Evolutionary conservation across 2,888 invertebrate species (phyloP).

Genomic region (Eudasyphora cyanicolor): DNA sequence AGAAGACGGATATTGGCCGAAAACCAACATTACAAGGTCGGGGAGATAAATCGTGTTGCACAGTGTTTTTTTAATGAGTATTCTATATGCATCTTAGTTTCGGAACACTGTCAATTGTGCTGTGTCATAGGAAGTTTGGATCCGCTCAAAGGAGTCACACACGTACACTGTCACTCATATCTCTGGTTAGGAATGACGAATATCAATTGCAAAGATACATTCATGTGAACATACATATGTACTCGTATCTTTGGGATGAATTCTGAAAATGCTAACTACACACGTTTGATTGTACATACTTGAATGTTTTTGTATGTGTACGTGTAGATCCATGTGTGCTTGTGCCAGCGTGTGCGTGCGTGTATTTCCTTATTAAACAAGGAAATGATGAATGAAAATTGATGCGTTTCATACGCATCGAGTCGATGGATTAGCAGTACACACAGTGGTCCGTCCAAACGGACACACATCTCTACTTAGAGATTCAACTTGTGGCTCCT

Average conservation of each 20-base stretch:
- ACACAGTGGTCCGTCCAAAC: background rate
- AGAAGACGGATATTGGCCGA: no score
- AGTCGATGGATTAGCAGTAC: background rate
- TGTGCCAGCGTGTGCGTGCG: background rate
- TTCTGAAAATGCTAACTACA: no score
- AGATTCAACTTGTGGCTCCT: background rate
- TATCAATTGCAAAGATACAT: background rate
- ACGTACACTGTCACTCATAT: background rate
- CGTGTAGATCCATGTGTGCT: background rate
- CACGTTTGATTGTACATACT: background rate
- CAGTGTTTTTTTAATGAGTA: no score
- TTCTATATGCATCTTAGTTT: no score
- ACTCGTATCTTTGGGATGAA: background rate
- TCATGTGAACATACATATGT: background rate
- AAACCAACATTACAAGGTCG: no score
- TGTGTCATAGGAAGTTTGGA: background rate
- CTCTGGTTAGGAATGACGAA: background rate
- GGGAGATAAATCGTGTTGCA: no score
- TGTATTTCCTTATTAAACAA: constrained; percentile 38
- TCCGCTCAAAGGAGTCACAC: background rate
- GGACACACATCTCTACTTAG: background rate
- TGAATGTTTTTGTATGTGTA: background rate
- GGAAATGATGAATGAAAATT: constrained; percentile 53
- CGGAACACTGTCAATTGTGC: background rate
- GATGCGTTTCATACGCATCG: constrained; percentile 51